Conservation (phyloP, 1,140 invertebrate species). For the Hermatobates lingyangjiaoensis region DNA sequence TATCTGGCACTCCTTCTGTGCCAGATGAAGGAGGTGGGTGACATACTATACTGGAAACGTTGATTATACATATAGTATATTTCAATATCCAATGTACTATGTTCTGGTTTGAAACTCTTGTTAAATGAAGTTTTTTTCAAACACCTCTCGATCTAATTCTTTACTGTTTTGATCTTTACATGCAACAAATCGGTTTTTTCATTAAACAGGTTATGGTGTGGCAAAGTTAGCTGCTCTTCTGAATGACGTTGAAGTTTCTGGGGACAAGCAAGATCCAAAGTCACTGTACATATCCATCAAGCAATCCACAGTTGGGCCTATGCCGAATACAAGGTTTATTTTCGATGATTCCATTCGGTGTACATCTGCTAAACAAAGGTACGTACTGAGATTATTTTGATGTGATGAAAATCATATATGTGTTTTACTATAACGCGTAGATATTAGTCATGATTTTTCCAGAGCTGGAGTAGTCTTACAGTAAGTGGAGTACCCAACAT, state of each 20-base stretch:
- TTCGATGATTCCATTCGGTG: slow-evolving; percentile 98
- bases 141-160: too few species aligned
- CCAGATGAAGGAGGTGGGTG: too few species aligned
- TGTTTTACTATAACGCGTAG: background rate
- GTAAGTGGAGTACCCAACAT: background rate
- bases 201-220: slow-evolving; percentile 9
- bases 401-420: background rate
- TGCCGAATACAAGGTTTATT: slow-evolving; percentile 80
- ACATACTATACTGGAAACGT: too few species aligned
- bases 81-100: too few species aligned
- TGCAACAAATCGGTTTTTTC: too few species aligned
- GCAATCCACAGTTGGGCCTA: slow-evolving; percentile 49
- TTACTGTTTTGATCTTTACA: too few species aligned
- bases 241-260: slow-evolving; percentile 31
- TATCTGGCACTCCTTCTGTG: too few species aligned
- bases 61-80: too few species aligned
- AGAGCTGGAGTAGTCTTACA: too few species aligned
- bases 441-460: background rate
- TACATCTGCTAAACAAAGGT: slow-evolving; percentile 87
- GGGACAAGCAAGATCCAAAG: slow-evolving; percentile 91
- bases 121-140: too few species aligned
- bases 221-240: slow-evolving; percentile 12
- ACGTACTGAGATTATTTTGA: too few species aligned
- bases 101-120: too few species aligned
- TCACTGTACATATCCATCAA: slow-evolving; percentile 89